Percentiles rank a stretch among this genome's conserved stretches.
These are phyloP conservation scores for Netelia fuscicornis DNA, from an alignment of 2,888 invertebrate species.

Conservation along the genomic window DNA sequence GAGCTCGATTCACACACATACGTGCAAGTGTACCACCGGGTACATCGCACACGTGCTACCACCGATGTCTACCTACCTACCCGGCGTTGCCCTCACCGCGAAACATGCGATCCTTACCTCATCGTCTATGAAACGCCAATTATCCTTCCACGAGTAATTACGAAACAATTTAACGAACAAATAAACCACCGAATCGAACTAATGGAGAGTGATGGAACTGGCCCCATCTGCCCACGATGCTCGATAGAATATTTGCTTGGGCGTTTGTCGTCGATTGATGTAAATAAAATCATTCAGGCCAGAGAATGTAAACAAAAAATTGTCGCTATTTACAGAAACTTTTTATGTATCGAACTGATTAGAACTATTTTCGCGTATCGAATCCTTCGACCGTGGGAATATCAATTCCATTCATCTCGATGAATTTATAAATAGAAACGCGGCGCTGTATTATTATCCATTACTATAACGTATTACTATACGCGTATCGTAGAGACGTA, in stretches of 20 bases:
- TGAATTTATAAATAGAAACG: conserved; percentile 19
- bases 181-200: conserved; percentile 72
- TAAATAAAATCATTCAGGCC: no score
- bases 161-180: conserved; percentile 79
- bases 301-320: no score
- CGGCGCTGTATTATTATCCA: conserved; percentile 4
- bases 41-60: conserved; percentile 36
- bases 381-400: neutral
- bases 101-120: conserved; percentile 80
- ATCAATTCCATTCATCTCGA: conserved; percentile 15
- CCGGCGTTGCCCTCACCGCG: conserved; percentile 64
- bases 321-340: no score
- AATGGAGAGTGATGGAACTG: conserved; percentile 74
- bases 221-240: conserved; percentile 1
- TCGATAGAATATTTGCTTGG: neutral
- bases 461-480: conserved; percentile 3
- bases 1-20: conserved; percentile 39
- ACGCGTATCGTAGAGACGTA: neutral
- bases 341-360: no score
- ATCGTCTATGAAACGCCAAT: conserved; percentile 75
- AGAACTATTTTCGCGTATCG: neutral
- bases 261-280: no score
- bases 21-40: conserved; percentile 45
- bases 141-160: conserved; percentile 77
- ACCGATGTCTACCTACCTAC: conserved; percentile 55